Conservation (phyloP, 2,797 vertebrate genomes). For the Brachymystax lenok region DNA sequence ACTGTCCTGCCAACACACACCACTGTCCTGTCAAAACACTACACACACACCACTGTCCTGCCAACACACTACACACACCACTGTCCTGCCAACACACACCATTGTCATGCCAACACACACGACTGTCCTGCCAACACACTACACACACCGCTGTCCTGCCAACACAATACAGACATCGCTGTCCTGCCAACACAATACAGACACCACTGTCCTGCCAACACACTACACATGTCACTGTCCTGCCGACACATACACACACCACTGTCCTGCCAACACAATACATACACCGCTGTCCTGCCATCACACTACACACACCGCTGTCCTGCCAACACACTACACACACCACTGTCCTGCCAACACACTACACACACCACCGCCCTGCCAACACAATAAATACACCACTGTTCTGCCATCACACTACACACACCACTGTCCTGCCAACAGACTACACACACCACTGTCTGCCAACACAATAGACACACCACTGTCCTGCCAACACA, state of each 20-base stretch:
- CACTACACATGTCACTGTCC: too few relatives aligned
- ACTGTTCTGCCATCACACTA: background rate
- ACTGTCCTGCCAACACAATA: constrained; percentile 9
- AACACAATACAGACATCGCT: constrained; percentile 2
- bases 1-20: background rate
- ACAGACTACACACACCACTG: background rate
- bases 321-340: background rate
- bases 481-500: background rate
- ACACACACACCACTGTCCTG: background rate
- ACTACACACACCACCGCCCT: background rate
- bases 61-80: background rate
- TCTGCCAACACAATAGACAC: constrained; percentile 8
- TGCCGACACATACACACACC: too few relatives aligned
- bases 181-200: constrained; percentile 10
- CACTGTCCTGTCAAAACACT: constrained; percentile 10
- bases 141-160: background rate
- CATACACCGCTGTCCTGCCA: constrained; percentile 23
- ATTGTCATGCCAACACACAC: too few relatives aligned
- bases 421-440: background rate
- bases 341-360: constrained; percentile 10
- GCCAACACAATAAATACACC: background rate
- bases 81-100: background rate
- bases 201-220: background rate
- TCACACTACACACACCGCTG: constrained; percentile 1
- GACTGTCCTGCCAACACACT: background rate